Conservation (phyloP, 2,888 invertebrate genomes). For the Acanthococcus lagerstroemiae region DNA sequence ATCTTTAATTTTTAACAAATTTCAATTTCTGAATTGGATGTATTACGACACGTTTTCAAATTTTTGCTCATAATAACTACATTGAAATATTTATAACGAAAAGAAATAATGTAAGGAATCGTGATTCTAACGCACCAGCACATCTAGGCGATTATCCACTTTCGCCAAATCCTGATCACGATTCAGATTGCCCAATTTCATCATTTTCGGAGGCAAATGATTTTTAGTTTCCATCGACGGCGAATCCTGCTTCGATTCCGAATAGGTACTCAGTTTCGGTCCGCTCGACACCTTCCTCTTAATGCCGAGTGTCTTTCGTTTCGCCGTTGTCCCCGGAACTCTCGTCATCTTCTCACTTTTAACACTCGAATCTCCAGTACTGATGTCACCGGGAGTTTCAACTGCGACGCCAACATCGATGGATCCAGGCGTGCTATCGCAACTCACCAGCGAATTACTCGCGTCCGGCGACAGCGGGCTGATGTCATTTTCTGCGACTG, state of each 20-base stretch:
- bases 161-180: background rate
- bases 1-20: too few relatives aligned
- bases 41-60: too few relatives aligned
- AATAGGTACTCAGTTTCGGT: background rate
- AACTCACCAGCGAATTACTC: background rate
- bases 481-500: background rate
- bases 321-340: background rate
- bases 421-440: background rate
- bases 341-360: too few relatives aligned
- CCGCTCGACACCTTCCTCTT: background rate
- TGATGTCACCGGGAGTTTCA: background rate
- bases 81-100: background rate
- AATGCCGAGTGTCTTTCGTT: slow-evolving; percentile 15
- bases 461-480: background rate
- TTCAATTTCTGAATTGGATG: too few relatives aligned
- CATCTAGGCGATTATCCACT: background rate
- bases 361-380: background rate
- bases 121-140: background rate
- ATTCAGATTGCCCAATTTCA: background rate
- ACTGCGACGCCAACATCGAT: background rate
- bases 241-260: too few relatives aligned
- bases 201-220: too few relatives aligned
- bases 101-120: background rate
- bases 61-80: background rate
- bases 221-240: too few relatives aligned